A percentile compares a stretch with the other conserved stretches of the same genome.
These are phyloP conservation scores for Eulemur coronatus DNA, from an alignment of 2,797 vertebrate genomes.

Conservation along the genomic window DNA sequence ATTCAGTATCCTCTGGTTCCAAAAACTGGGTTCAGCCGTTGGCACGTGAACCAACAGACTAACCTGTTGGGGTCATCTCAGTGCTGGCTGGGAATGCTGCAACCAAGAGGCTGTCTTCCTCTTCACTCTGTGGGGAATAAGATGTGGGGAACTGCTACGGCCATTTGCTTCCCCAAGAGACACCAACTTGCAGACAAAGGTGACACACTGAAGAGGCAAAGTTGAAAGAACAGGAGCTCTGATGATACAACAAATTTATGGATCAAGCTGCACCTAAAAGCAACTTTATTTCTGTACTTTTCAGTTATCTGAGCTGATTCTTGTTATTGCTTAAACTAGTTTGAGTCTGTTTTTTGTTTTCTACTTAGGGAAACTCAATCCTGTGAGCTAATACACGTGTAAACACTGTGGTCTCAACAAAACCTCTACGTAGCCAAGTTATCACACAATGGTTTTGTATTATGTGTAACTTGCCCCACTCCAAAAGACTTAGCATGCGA, in stretches of 20 bases:
- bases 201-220: not conserved
- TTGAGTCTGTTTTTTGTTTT: not conserved
- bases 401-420: not conserved
- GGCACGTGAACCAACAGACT: not conserved
- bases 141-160: not conserved
- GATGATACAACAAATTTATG: not conserved
- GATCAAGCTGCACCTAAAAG: not conserved
- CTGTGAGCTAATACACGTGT: not conserved
- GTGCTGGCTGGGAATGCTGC: not conserved
- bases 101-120: not conserved
- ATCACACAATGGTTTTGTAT: not conserved
- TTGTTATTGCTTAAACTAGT: not conserved
- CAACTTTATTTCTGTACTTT: not conserved
- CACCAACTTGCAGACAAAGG: not conserved
- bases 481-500: not conserved
- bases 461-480: not conserved
- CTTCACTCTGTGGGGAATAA: not conserved
- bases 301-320: not conserved
- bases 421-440: not conserved
- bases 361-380: not conserved
- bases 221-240: not conserved
- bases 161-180: not conserved
- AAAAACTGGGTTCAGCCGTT: not conserved
- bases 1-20: not conserved
- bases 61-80: not conserved